These are phyloP conservation scores for Polylopha cassiicola DNA, from an alignment of 2,888 invertebrate species.

Conservation along the genomic window DNA sequence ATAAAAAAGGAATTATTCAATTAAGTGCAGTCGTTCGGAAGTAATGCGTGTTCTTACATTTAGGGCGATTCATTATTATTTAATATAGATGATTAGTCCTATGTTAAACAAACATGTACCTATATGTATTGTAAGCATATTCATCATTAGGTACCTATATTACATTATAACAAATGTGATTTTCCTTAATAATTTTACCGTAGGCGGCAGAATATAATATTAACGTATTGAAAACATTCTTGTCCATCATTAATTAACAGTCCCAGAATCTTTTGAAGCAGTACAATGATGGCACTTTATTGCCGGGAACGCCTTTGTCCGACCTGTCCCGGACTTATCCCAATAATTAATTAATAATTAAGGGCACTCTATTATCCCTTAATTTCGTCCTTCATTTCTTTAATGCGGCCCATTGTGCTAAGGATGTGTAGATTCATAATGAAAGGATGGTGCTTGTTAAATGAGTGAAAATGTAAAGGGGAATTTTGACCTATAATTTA, in stretches of 20 bases:
- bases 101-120: no score
- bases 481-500: conserved; percentile 6
- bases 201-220: no score
- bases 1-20: no score
- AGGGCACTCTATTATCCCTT: conserved; percentile 43
- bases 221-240: no score
- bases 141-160: no score
- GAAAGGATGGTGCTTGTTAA: neutral
- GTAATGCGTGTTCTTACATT: no score
- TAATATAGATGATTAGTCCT: no score
- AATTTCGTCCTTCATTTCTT: conserved; percentile 29
- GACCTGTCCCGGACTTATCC: conserved; percentile 40
- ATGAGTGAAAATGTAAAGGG: conserved; percentile 5
- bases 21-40: no score
- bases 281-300: conserved; percentile 40
- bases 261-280: conserved; percentile 33
- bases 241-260: conserved; percentile 20
- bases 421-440: conserved; percentile 4
- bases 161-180: no score
- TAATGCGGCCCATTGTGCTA: conserved; percentile 16
- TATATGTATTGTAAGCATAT: no score
- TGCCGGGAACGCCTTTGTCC: conserved; percentile 36
- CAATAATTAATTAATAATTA: conserved; percentile 55
- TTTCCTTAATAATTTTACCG: no score
- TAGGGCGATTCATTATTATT: no score